These are phyloP conservation scores for Pristis pectinata DNA, from an alignment of 2,797 vertebrate genomes.

Conservation along the genomic window DNA sequence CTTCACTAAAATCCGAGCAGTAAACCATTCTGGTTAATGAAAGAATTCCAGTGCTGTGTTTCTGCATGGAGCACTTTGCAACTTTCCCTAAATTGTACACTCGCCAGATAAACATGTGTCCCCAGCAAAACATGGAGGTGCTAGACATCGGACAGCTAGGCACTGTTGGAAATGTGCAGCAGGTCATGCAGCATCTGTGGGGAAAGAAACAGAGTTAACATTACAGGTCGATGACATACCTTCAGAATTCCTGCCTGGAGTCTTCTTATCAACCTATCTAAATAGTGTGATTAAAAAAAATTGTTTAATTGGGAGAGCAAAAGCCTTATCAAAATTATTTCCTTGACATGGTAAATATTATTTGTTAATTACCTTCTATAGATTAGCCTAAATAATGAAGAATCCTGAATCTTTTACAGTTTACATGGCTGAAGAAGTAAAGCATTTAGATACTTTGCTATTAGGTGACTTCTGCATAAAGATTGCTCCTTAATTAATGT, in stretches of 20 bases:
- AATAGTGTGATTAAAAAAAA: background rate
- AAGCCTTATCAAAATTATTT: background rate
- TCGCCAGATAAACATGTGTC: background rate
- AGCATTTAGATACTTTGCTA: background rate
- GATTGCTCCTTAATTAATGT: background rate
- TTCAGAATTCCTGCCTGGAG: background rate
- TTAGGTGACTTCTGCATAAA: background rate
- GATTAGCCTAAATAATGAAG: background rate
- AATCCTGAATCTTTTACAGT: background rate
- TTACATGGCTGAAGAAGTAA: background rate
- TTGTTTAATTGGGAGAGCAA: background rate
- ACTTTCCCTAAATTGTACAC: background rate
- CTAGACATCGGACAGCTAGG: background rate
- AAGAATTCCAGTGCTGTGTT: background rate
- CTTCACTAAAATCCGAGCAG: background rate
- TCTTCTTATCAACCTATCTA: background rate
- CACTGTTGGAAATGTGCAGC: background rate
- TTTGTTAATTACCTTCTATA: background rate
- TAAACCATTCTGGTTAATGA: background rate
- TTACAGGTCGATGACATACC: background rate
- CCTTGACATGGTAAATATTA: background rate
- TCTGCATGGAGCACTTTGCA: background rate
- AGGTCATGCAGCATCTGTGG: background rate
- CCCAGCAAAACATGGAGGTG: background rate
- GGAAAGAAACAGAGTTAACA: background rate